These are phyloP conservation scores for Pseudochaenichthys georgianus DNA, from an alignment of 2,797 vertebrate species.

Conservation along the genomic window DNA sequence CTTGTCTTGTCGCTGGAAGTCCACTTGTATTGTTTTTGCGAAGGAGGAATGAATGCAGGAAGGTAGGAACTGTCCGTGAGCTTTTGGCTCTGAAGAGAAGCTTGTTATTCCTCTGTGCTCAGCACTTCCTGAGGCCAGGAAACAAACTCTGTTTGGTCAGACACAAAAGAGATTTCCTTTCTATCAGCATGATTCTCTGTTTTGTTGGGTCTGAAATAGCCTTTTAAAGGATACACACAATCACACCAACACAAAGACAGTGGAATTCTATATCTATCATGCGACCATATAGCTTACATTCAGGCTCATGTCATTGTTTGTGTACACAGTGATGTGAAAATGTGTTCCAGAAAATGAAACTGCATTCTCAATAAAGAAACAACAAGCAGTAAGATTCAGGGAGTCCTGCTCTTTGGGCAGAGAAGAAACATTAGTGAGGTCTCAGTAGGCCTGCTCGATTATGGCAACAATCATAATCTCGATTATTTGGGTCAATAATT, in stretches of 20 bases:
- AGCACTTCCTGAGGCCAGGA: conserved; percentile 63
- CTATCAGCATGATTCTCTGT: conserved; percentile 65
- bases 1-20: conserved; percentile 36
- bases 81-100: conserved; percentile 40
- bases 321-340: conserved; percentile 41
- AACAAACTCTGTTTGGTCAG: conserved; percentile 66
- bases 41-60: conserved; percentile 51
- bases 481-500: no score
- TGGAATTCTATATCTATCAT: conserved; percentile 57
- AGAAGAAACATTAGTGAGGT: conserved; percentile 35
- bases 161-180: conserved; percentile 61
- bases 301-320: conserved; percentile 42
- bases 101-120: conserved; percentile 49
- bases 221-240: conserved; percentile 30
- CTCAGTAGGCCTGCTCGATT: not conserved
- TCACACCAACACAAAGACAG: conserved; percentile 6
- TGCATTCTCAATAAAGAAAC: conserved; percentile 52
- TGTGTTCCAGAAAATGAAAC: conserved; percentile 58
- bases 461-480: no score
- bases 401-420: conserved; percentile 33
- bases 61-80: conserved; percentile 55
- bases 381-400: conserved; percentile 38
- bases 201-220: conserved; percentile 55
- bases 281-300: conserved; percentile 35
- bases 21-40: conserved; percentile 46